Evolutionary conservation across 2,888 invertebrate genomes (phyloP).

Genomic region (Drosophila yooni): DNA sequence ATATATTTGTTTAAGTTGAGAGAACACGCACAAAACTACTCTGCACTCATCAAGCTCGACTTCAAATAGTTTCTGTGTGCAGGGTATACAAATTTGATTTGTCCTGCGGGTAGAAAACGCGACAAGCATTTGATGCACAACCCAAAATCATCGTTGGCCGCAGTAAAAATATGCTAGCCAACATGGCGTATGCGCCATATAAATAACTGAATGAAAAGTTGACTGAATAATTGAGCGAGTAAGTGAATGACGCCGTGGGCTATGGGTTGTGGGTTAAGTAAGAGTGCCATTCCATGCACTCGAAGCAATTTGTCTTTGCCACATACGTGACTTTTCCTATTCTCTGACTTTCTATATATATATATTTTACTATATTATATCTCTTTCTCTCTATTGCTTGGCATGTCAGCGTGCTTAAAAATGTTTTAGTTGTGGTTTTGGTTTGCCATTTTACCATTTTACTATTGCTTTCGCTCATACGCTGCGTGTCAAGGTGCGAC

Average conservation of each 20-base stretch:
- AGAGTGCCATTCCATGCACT: constrained; percentile 63
- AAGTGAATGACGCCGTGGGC: not conserved
- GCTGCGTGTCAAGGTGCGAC: constrained; percentile 66
- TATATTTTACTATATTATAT: not conserved
- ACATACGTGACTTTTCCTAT: constrained; percentile 70
- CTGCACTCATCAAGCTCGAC: not conserved
- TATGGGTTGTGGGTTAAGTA: constrained; percentile 35
- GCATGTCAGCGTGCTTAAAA: constrained; percentile 40
- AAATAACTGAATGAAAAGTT: constrained; percentile 68
- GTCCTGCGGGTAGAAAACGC: constrained; percentile 21
- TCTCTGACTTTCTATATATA: constrained; percentile 30
- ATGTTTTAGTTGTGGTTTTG: constrained; percentile 40
- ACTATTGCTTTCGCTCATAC: constrained; percentile 51
- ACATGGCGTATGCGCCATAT: constrained; percentile 77
- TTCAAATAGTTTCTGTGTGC: not conserved
- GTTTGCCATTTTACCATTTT: constrained; percentile 47
- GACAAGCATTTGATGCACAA: constrained; percentile 46
- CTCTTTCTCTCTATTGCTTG: constrained; percentile 14
- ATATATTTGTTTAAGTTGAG: not conserved
- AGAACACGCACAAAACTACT: not conserved
- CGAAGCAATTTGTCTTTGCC: constrained; percentile 74
- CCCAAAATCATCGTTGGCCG: constrained; percentile 68
- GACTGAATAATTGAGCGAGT: constrained; percentile 25
- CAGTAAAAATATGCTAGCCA: constrained; percentile 64
- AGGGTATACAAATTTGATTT: constrained; percentile 28